Evolutionary conservation across 2,113 vertebrate genomes (phyloP).

Genomic region (Erythrolamprus reginae): DNA sequence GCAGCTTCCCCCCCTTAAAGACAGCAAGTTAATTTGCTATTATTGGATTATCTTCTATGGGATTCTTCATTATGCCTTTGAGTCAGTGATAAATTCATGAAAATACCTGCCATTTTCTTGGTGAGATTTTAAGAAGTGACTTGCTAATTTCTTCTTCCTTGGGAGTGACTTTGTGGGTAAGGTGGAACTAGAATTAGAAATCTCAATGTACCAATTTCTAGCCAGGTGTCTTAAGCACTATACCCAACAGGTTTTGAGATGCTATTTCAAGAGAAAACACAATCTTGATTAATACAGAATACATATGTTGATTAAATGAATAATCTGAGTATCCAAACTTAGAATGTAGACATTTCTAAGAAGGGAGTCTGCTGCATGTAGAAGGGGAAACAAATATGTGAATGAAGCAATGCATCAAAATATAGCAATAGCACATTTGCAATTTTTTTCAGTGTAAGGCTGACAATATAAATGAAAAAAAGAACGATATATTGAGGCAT

Average conservation of each 20-base stretch:
- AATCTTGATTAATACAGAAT: too few species aligned
- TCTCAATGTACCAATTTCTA: not conserved
- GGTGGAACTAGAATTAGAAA: not conserved
- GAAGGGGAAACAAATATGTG: not conserved
- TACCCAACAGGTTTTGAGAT: not conserved
- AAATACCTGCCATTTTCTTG: not conserved
- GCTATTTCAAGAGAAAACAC: too few species aligned
- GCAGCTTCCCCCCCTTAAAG: not conserved
- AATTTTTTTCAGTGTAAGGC: not conserved
- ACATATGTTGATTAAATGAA: too few species aligned
- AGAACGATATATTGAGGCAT: not conserved
- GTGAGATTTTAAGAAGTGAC: not conserved
- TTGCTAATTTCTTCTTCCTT: not conserved
- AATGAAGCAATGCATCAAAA: constrained; percentile 8
- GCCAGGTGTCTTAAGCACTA: not conserved
- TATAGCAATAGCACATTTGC: too few species aligned
- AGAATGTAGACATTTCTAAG: too few species aligned
- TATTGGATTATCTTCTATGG: not conserved
- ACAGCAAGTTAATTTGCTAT: not conserved
- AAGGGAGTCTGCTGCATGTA: not conserved
- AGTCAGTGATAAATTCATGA: not conserved
- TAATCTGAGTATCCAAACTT: too few species aligned
- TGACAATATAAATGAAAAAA: not conserved
- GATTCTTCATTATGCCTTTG: not conserved
- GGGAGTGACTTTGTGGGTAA: not conserved